A percentile compares a stretch with the other conserved stretches of the same genome.
Conservation (phyloP, 2,888 invertebrate genomes). For the Hypselothyrea guttata region DNA sequence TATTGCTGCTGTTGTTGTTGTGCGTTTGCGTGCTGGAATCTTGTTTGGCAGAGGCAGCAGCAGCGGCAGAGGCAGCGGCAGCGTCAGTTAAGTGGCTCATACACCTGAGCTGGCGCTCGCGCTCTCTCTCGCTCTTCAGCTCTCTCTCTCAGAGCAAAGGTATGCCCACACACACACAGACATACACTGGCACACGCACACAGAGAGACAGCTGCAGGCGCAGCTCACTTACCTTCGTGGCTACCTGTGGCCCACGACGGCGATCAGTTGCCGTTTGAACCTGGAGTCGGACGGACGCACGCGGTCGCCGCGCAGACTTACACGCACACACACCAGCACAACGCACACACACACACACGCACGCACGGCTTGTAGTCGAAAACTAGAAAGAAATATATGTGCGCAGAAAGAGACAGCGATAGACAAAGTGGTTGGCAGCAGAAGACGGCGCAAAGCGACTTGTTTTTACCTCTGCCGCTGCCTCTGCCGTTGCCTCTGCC, state of each 20-base stretch:
- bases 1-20: constrained; percentile 30
- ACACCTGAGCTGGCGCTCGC: constrained; percentile 46
- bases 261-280: constrained; percentile 70
- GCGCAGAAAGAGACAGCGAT: constrained; percentile 26
- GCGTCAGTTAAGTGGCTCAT: constrained; percentile 47
- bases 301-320: constrained; percentile 49
- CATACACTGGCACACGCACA: not conserved
- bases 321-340: constrained; percentile 29
- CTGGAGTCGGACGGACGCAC: constrained; percentile 62
- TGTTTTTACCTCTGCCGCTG: too few species aligned
- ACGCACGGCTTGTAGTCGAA: constrained; percentile 50
- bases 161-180: constrained; percentile 9
- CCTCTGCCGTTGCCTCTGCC: too few species aligned
- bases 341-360: constrained; percentile 22
- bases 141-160: constrained; percentile 26
- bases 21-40: constrained; percentile 73
- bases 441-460: constrained; percentile 66
- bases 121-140: constrained; percentile 12
- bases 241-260: constrained; percentile 60
- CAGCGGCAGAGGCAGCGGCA: constrained; percentile 30
- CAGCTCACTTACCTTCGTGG: constrained; percentile 69
- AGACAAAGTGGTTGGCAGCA: constrained; percentile 47
- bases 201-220: constrained; percentile 29
- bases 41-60: constrained; percentile 56
- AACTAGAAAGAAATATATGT: constrained; percentile 64